Base-by-base conservation (phyloP, 1,140 invertebrate genomes). In the Zaprionus lachaisei region DNA sequence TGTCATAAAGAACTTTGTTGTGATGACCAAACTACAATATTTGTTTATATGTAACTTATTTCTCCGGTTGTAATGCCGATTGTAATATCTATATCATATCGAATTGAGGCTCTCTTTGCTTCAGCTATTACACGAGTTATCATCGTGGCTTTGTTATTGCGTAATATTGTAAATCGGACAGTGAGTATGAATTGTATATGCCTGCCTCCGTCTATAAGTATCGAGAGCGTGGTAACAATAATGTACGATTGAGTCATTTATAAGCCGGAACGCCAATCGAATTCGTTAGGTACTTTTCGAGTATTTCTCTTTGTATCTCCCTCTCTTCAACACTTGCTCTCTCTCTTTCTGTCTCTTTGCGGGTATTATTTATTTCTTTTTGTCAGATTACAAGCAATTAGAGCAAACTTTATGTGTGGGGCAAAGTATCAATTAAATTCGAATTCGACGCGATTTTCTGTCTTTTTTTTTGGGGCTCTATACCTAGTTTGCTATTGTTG, bases 301-400 rank as follows among this genome's bases (percentile, higher is more conserved):
- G 55, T 55, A 20, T 66, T 71, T 37, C 26, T 37, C 22, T 47
- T 47, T 17, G 41, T 34, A 34, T 34, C 31, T 34, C 0, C 9
- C 31, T 34, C 31, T 41, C n/a, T 44, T 6, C 7, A n/a, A 17
- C n/a, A 3, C 15, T 41, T 5, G 14, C 14, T 44, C 5, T 44
- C 41, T 17, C 15, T n/a, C 41, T 9, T n/a, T 44, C 41, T 17
- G 7, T 7, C n/a, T 7, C n/a, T 17, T 24, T 24, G 47, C 12
- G 17, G 20, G 66, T 20, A 60, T 67, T 57, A 31, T 44, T 22
- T 47, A 37, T 51, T 54, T 64, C 37, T 65, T 71, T 64, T 49
- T 72, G 73, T 57, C 70, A 73, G 69, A 73, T 89, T 87, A 89
- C 63, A 76, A 73, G 76, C 74, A 89, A 84, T 87, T 87, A 89